These are phyloP conservation scores for cat (Felis catus) DNA, from an alignment of 2,113 vertebrate species.

Conservation along the genomic window F.catus_Fca126_mat1.0 CM031421.1:27781501-27782000, in stretches of 20 bases:
- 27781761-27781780: conserved; percentile 20
- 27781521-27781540: background rate
- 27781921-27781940: conserved; percentile 72
- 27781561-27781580: background rate
- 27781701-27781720: background rate
- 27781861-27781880: conserved; percentile 75
- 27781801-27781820: conserved; percentile 38
- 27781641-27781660: background rate
- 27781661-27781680: background rate
- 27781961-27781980: conserved; percentile 70
- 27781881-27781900: conserved; percentile 71
- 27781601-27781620: background rate
- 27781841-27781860: conserved; percentile 77
- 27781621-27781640: background rate
- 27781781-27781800: conserved; percentile 41
- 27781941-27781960: conserved; percentile 79
- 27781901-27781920: conserved; percentile 69
- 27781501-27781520: background rate
- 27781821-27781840: conserved; percentile 35
- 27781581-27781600: background rate
- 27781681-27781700: background rate
- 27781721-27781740: background rate
- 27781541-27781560: background rate
- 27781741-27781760: background rate
- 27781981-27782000: conserved; percentile 84